Base-by-base conservation (phyloP, 2,888 invertebrate species). In the Campopleginae sp. region DNA sequence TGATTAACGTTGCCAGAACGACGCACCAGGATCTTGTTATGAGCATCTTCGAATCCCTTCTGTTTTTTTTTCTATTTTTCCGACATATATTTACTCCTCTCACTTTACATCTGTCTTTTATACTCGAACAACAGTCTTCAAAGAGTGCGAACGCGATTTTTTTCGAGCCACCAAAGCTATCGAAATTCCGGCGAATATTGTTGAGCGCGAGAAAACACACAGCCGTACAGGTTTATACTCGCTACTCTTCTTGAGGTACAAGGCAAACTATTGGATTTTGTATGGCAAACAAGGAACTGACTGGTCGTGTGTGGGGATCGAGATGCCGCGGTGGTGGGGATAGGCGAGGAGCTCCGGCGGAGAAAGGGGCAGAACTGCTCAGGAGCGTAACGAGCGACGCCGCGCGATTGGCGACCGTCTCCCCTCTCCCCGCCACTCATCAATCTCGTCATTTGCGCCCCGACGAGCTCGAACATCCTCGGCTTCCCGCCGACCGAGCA, bases 241-340 rank as follows among this genome's bases (percentile, higher is more conserved):
- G 90, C 90, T 76, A 88, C 92, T 92, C 90, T 58, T 58, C 58
- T 88, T 90, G 90, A 91, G 91, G 87, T 92, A 92, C 92, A 92
- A 92, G 92, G 92, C 92, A 91, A 93, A 93, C 93, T 93, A 93
- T 93, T 93, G 92, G 93, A 93, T 93, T 93, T 93, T 93, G 92
- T 93, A 92, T 92, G 93, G 93, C 93, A 93, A 93, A 93, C 93
- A 93, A 93, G 93, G 93, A 93, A 93, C 93, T 91, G 93, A 93
- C 92, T 92, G 92, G 91, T 89, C 89, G 93, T 90, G 88, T 72
- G 68, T 44, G 78, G 63, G 61, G 68, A 46, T 91, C 92, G 92
- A 91, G 92, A 90, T 88, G 90, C 84, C 85, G 75, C 84, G 63
- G 80, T 84, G 89, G 88, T 88, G 87, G 88, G 86, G 83, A 63